These are phyloP conservation scores for Eulemur albifrons DNA, from an alignment of 2,797 vertebrate genomes.

Conservation along the genomic window DNA sequence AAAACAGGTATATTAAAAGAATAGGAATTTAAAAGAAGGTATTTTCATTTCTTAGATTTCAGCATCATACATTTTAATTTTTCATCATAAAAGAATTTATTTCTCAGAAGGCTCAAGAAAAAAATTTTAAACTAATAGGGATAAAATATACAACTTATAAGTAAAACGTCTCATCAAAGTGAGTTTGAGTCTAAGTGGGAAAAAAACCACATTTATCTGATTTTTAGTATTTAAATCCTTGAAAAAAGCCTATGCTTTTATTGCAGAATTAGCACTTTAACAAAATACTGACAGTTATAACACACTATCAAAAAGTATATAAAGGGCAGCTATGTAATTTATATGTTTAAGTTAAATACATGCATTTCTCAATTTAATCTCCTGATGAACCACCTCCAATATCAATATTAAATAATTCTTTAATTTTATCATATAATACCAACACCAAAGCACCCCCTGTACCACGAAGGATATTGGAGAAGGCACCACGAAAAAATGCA, in stretches of 20 bases:
- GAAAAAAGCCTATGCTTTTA: constrained; percentile 61
- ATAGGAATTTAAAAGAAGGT: constrained; percentile 35
- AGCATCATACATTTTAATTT: constrained; percentile 63
- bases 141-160: constrained; percentile 23
- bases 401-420: constrained; percentile 66
- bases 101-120: not conserved
- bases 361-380: constrained; percentile 53
- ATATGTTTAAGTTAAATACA: not conserved
- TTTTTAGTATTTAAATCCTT: constrained; percentile 51
- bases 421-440: constrained; percentile 80
- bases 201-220: constrained; percentile 31
- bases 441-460: constrained; percentile 79
- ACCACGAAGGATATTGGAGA: constrained; percentile 78
- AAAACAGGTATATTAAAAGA: constrained; percentile 13
- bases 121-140: constrained; percentile 58
- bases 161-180: constrained; percentile 48
- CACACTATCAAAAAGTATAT: constrained; percentile 50
- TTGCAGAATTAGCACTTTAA: constrained; percentile 51
- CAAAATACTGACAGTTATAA: constrained; percentile 65
- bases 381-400: constrained; percentile 50
- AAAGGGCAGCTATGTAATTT: constrained; percentile 40
- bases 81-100: constrained; percentile 52
- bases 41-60: constrained; percentile 45
- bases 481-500: constrained; percentile 76
- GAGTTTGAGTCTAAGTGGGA: constrained; percentile 47